Evolutionary conservation across 2,113 vertebrate species (phyloP).

Genomic region (Desmodus rotundus): DNA sequence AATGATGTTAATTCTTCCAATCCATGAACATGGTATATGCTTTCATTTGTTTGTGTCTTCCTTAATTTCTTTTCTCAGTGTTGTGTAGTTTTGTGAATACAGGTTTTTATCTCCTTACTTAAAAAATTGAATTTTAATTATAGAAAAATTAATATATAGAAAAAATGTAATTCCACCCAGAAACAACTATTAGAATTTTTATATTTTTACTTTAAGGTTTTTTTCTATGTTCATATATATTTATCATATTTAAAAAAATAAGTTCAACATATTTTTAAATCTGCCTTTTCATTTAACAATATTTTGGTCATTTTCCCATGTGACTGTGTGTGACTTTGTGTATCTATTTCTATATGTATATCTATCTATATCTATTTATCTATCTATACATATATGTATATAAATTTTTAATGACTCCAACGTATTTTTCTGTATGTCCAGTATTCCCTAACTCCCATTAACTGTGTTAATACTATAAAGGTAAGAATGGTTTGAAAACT

Average conservation of each 20-base stretch:
- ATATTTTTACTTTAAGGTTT: background rate
- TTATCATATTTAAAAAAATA: slow-evolving; percentile 14
- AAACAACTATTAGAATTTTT: background rate
- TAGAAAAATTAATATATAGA: background rate
- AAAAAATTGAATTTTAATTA: background rate
- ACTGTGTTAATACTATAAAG: background rate
- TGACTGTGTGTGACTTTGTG: background rate
- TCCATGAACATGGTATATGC: too few relatives aligned
- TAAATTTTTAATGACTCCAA: background rate
- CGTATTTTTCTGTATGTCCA: background rate
- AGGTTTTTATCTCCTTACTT: too few relatives aligned
- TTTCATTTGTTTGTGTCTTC: too few relatives aligned
- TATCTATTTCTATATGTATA: too few relatives aligned
- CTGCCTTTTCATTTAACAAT: background rate
- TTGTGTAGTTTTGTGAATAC: too few relatives aligned
- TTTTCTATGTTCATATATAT: background rate
- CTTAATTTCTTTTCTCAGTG: too few relatives aligned
- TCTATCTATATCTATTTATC: too few relatives aligned
- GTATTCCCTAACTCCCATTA: background rate
- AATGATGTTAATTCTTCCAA: too few relatives aligned
- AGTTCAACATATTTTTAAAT: background rate
- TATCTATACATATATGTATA: background rate
- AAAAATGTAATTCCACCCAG: background rate
- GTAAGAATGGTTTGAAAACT: background rate
- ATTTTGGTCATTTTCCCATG: background rate